Evolutionary conservation across 1,140 invertebrate genomes (phyloP).

Genomic region (Drosophila willistoni): DNA sequence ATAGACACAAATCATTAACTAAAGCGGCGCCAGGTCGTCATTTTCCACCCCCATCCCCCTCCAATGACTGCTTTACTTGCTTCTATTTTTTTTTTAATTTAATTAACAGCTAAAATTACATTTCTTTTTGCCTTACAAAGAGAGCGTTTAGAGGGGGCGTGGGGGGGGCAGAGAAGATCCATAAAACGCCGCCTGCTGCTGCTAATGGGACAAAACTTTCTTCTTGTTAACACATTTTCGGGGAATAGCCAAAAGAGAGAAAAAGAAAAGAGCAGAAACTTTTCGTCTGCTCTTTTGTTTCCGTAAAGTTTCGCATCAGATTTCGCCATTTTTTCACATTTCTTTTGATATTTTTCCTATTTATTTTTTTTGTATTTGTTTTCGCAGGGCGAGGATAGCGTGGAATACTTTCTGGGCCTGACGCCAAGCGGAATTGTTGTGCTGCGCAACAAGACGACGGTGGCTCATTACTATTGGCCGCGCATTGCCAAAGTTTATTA

Average conservation of each 20-base stretch:
- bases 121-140: conserved; percentile 51
- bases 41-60: conserved; percentile 11
- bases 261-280: conserved; percentile 37
- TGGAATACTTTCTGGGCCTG: conserved; percentile 97
- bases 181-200: conserved; percentile 69
- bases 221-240: conserved; percentile 68
- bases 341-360: conserved; percentile 33
- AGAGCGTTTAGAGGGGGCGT: conserved; percentile 26
- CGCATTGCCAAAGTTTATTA: conserved; percentile 98
- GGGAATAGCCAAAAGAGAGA: conserved; percentile 49
- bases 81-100: conserved; percentile 61
- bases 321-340: conserved; percentile 52
- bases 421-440: conserved; percentile 99
- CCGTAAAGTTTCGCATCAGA: conserved; percentile 50
- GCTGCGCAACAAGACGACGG: conserved; percentile 97
- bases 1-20: conserved; percentile 80
- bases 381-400: conserved; percentile 96
- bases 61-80: conserved; percentile 7
- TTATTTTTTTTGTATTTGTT: conserved; percentile 54
- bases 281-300: conserved; percentile 46
- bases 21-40: conserved; percentile 68
- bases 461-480: conserved; percentile 99
- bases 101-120: conserved; percentile 79
- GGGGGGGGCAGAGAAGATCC: conserved; percentile 11
- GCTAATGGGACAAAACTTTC: conserved; percentile 74